Evolutionary conservation across 2,797 vertebrate genomes (phyloP), one percentile per base, ranked within the genome.

Genomic region (Bovichtus variegatus): DNA sequence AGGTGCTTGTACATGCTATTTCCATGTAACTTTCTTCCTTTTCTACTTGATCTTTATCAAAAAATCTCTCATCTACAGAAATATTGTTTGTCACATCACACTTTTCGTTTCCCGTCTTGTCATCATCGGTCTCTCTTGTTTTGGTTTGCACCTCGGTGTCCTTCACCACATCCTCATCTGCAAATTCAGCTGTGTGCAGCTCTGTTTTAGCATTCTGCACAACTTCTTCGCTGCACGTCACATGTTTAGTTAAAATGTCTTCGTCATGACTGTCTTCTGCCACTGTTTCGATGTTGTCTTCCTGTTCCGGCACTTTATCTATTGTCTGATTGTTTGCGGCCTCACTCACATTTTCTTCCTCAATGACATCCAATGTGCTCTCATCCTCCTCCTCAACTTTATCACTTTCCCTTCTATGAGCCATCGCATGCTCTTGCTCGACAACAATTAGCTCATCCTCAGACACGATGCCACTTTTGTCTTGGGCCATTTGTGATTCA

Each of bases 181-280:
- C 49, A 9, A 55, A n/a, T 29, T 55, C 58, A 65, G 23, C 10
- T 29, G 41, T 23, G 9, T 66, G 47, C 16, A 19, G 40, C 38
- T 75, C 47, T 43, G 27, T 27, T 53, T 71, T 18, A 51, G 5
- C n/a, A 40, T 21, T 53, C 27, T 69, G 55, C 43, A 23, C 0
- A 1, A 41, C 5, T 18, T 54, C 66, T 40, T 72, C 10, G 0
- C 49, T 27, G 49, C 16, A n/a, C 16, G 11, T 8, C 34, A 53
- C 29, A 31, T 8, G 6, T 18, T 73, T 21, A 34, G 10, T 41
- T 38, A 44, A 44, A 25, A 62, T 7, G 2, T 73, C 25, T 64
- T 75, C 71, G 25, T 61, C 67, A 66, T 58, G 38, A 18, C 18
- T 3, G 6, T 29, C 55, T 47, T 74, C 84, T 62, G 21, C 23